Conservation (phyloP, 1,140 invertebrate species). For the Lepidostoma basale region DNA sequence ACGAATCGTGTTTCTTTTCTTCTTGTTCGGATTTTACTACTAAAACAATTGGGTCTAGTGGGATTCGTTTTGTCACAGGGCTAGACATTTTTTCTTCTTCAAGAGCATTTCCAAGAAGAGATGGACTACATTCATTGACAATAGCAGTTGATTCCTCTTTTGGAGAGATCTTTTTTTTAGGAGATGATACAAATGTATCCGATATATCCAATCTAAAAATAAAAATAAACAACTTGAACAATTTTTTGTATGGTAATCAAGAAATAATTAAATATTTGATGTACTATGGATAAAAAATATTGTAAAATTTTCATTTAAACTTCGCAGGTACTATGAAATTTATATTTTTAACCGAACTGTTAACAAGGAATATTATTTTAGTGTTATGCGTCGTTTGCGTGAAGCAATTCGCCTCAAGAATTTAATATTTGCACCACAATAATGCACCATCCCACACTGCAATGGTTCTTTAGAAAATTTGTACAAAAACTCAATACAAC, state of each 20-base stretch:
- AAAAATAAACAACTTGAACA: not conserved
- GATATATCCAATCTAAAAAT: not conserved
- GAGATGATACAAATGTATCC: constrained; percentile 2
- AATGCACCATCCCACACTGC: no score
- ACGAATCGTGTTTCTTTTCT: constrained; percentile 13
- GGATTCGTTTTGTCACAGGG: not conserved
- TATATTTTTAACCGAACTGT: no score
- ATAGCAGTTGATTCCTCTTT: not conserved
- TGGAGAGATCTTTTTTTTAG: not conserved
- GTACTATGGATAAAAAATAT: no score
- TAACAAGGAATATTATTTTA: no score
- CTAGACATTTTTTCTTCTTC: constrained; percentile 6
- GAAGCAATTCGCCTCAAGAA: no score
- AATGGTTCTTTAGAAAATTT: no score
- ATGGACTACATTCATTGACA: not conserved
- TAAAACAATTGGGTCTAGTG: not conserved
- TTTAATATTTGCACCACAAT: no score
- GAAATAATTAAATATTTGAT: no score
- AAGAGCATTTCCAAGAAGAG: not conserved
- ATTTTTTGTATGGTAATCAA: not conserved
- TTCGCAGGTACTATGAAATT: no score
- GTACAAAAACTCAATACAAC: no score
- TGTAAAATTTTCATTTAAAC: no score
- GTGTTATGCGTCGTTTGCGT: no score
- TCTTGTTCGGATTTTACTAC: not conserved